phyloP scores from a whole-genome alignment of 1,140 invertebrate species.

The Sesamia nonagrioides region DNA sequence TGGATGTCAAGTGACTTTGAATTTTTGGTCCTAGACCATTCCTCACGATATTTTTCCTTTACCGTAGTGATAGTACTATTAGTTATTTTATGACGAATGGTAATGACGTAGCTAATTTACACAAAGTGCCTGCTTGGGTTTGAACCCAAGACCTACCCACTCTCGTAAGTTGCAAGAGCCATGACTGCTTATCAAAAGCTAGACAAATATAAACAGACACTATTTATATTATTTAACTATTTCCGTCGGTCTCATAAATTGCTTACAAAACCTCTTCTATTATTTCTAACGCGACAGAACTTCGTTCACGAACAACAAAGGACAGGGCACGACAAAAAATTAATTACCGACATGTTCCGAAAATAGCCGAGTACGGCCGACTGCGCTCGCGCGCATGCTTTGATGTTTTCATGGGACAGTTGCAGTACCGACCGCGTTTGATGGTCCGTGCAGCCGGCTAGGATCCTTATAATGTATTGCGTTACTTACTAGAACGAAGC shows the following conservation, averaged over 20 bases:
- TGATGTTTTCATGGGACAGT: conserved; percentile 65
- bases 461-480: conserved; percentile 13
- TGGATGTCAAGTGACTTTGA: no score
- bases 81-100: no score
- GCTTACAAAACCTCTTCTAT: background rate
- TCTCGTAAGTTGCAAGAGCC: no score
- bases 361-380: conserved; percentile 68
- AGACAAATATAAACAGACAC: conserved; percentile 1
- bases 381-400: conserved; percentile 60
- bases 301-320: conserved; percentile 62
- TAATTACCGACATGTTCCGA: conserved; percentile 70
- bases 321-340: conserved; percentile 71
- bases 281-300: conserved; percentile 14
- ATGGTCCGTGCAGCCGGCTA: conserved; percentile 40
- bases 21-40: no score
- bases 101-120: no score
- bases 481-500: background rate
- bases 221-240: no score
- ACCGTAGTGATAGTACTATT: no score
- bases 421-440: conserved; percentile 38
- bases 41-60: no score
- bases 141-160: no score
- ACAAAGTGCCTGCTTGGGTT: no score
- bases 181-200: no score
- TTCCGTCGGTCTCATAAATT: background rate